These are phyloP conservation scores for Poeciliopsis turneri DNA, from an alignment of 2,797 vertebrate genomes.

Conservation along the genomic window DNA sequence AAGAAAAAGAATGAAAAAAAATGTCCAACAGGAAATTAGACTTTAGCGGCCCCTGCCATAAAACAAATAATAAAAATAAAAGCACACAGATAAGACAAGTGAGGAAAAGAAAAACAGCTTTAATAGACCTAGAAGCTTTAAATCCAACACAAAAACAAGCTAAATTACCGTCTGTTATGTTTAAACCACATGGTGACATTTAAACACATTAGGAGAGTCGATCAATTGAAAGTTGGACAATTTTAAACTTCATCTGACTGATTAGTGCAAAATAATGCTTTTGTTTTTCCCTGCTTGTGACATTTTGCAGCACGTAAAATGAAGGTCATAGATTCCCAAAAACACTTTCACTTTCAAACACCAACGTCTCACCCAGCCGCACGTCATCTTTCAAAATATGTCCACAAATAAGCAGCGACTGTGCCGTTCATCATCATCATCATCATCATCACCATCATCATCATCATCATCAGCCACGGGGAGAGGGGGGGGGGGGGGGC, in stretches of 20 bases:
- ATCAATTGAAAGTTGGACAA: neutral
- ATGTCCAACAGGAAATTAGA: neutral
- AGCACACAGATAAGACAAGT: neutral
- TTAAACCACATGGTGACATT: neutral
- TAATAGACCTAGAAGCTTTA: neutral
- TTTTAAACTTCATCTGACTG: neutral
- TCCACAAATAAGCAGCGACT: neutral
- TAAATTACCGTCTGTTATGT: neutral
- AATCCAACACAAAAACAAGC: neutral
- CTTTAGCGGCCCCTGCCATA: neutral
- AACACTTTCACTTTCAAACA: constrained; percentile 23
- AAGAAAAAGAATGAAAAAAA: neutral
- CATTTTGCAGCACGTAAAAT: constrained; percentile 18
- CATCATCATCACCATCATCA: too few species aligned
- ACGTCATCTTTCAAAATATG: constrained; percentile 38
- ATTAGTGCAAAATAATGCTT: neutral
- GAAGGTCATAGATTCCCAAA: constrained; percentile 49
- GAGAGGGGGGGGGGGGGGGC: neutral
- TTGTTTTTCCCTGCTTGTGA: constrained; percentile 24
- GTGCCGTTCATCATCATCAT: neutral
- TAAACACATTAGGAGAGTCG: neutral
- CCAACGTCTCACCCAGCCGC: constrained; percentile 9
- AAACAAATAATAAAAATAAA: neutral
- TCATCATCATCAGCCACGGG: too few species aligned
- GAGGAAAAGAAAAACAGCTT: neutral